Base-by-base conservation (phyloP, 2,797 vertebrate genomes). In the Epinephelus malabaricus region DNA sequence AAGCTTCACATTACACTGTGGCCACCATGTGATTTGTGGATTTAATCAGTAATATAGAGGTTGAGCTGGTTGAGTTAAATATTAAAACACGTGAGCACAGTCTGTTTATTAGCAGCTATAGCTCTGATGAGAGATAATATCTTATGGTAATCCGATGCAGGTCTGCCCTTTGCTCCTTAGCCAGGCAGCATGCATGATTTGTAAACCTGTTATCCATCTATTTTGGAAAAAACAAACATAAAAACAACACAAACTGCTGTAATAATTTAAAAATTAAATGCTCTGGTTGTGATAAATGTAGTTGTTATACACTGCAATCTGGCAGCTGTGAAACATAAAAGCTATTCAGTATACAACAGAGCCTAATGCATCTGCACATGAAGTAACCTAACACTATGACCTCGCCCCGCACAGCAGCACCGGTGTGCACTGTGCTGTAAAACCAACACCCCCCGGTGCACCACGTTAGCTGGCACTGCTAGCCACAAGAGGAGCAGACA, bases 391-490 rank as follows among this genome's bases (percentile, higher is more conserved):
- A 40, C 21, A 55, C 66, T 23, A 2, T 49, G 46, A 49, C 76
- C 67, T 47, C 79, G 55, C 76, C 74, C 81, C 69, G 70, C 76
- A 3, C 59, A 34, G 49, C 38, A 11, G 9, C 53, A n/a, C 66
- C 88, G 90, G 92, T 83, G 86, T 74, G 76, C 64, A 2, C 86
- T 5, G 68, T 80, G 0, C 13, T 56, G 15, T 82, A 67, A 92
- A 94, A 67, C 58, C 10, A 93, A 83, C 92, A 54, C 69, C 73
- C 78, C 53, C 88, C 73, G 66, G 78, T 79, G 67, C 80, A 82
- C 67, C 79, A 77, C 68, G 71, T 86, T 94, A 93, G 93, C 94
- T 63, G 69, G n/a, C 2, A 3, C 47, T 76, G 89, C 85, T 92
- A 92, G 81, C 85, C 54, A 46, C 71, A 43, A 58, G 59, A 76